Conservation (phyloP, 2,797 vertebrate species). For the Pelodytes ibericus region DNA sequence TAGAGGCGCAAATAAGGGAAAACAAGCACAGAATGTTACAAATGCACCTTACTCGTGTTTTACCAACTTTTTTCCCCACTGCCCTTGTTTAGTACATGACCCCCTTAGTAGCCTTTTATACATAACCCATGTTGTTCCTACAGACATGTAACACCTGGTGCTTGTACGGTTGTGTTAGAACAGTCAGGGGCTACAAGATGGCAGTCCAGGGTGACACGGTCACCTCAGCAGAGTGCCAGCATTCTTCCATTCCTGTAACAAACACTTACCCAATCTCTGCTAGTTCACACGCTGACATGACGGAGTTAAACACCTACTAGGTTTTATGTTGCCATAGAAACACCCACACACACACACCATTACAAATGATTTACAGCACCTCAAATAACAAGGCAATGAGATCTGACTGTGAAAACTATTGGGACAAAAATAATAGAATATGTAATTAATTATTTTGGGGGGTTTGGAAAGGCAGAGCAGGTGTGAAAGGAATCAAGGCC, state of each 20-base stretch:
- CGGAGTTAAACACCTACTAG: not conserved
- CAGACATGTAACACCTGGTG: too few relatives aligned
- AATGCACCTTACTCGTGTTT: too few relatives aligned
- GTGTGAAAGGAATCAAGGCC: not conserved
- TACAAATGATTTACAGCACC: conserved; percentile 25
- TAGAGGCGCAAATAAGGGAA: too few relatives aligned
- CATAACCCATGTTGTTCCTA: too few relatives aligned
- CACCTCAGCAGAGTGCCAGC: too few relatives aligned
- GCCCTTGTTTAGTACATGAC: too few relatives aligned
- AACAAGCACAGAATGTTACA: too few relatives aligned
- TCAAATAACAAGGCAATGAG: conserved; percentile 1
- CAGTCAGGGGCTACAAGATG: too few relatives aligned
- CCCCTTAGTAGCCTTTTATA: too few relatives aligned
- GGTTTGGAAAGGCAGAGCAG: not conserved
- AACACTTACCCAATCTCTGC: not conserved
- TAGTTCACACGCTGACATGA: not conserved
- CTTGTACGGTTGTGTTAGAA: too few relatives aligned
- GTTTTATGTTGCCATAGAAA: conserved; percentile 25
- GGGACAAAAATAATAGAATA: not conserved
- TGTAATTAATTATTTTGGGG: not conserved
- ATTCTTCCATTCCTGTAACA: not conserved
- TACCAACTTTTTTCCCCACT: too few relatives aligned
- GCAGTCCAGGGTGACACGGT: too few relatives aligned
- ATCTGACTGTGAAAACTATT: conserved; percentile 11
- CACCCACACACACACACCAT: not conserved